Conservation (phyloP, 2,797 vertebrate species). For the Poecilia wingei region DNA sequence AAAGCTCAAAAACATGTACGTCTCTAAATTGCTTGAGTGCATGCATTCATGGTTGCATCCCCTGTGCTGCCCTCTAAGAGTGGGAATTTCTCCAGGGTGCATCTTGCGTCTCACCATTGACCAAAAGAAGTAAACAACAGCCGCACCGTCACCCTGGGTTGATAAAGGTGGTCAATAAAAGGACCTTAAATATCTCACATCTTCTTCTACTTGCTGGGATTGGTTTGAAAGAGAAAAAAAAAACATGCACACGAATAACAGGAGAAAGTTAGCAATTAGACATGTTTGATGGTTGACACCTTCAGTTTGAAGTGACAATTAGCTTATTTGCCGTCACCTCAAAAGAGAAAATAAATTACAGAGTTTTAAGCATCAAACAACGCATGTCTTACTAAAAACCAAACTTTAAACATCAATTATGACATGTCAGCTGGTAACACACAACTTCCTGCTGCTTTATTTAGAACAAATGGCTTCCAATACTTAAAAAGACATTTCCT, state of each 20-base stretch:
- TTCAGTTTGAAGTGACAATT: neutral
- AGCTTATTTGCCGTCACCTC: neutral
- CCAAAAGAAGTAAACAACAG: neutral
- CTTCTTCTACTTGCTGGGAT: neutral
- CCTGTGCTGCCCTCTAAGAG: neutral
- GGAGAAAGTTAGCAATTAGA: neutral
- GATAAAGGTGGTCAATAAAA: neutral
- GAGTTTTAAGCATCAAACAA: constrained; percentile 14
- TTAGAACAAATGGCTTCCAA: constrained; percentile 42
- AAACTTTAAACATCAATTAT: constrained; percentile 17
- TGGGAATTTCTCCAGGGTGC: neutral
- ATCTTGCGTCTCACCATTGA: neutral
- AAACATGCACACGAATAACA: neutral
- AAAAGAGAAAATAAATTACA: neutral
- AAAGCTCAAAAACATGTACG: neutral
- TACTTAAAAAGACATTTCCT: constrained; percentile 51
- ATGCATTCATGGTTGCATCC: neutral
- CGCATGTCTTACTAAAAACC: neutral
- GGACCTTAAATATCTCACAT: neutral
- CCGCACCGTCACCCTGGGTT: neutral
- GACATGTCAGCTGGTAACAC: constrained; percentile 27
- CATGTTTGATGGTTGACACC: neutral
- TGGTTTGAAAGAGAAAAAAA: neutral
- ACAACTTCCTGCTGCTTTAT: constrained; percentile 19
- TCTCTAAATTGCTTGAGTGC: neutral